Base-by-base conservation (phyloP, 2,113 vertebrate genomes). In the Alligator mississippiensis region DNA sequence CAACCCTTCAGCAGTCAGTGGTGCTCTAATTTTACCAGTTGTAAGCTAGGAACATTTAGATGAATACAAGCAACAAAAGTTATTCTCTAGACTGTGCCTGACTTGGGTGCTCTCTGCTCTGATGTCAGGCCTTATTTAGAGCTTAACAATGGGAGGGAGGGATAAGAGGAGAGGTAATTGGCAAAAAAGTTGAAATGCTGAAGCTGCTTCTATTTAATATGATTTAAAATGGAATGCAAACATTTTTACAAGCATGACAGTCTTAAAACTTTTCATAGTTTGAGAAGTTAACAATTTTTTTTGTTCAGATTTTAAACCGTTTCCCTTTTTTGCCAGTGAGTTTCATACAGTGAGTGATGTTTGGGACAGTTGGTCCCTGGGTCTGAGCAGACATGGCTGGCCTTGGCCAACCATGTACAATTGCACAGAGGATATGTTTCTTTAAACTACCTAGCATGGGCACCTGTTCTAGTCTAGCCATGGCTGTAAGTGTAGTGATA, bases 71-170 rank as follows among this genome's bases (percentile, higher is more conserved):
- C 34, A 74, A 74, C 38, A 5, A 24, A 38, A 30, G 22, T 54
- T 87, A 7, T 82, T 95, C 92, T 94, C 68, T 84, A 77, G 91
- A 19, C 88, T 89, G 63, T 78, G 63, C 22, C 54, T 28, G 81
- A 24, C 24, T 74, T 21, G 25, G 22, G 30, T 11, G 38, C 60
- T 91, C 85, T 96, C 89, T 95, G 81, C 88, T 94, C 74, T 83
- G 57, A 93, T 18, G 4, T 30, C 76, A 7, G 83, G 3, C 4
- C 38, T 77, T 87, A 89, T 91, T 93, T 88, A 79, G 63, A 83
- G 62, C 66, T 74, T 22, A 83, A 92, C 90, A 85, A 19, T 57
- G 92, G 94, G 80, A 38, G 57, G 21, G 55, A 80, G 94, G 88
- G 54, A 47, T 47, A 91, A 16, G 3, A 82, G 90, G 64, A 16